Evolutionary conservation across 35 echinoderm and acorn worm species (phyloP), one percentile per base, ranked within the genome.

Genomic region (Stichopus chloronotus): DNA sequence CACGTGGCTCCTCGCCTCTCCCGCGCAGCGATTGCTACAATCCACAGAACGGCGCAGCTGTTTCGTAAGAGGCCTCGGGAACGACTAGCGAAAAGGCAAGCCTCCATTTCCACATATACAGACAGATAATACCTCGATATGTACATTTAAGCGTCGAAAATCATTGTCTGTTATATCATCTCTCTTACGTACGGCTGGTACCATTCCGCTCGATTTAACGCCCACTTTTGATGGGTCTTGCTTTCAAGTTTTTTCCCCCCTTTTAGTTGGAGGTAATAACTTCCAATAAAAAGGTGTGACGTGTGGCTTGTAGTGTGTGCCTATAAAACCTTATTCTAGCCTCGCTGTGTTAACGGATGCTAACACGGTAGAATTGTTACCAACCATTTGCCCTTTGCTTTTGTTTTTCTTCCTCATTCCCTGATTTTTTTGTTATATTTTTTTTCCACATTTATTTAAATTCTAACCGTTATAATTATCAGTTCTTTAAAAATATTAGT

Each of bases 281-380:
- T 85, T 58, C n/a, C 82, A 56, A 85, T 85, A 58, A 58, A 85
- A 85, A 58, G 55, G 82, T 85, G 57, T 85, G 22, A 56, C 82
- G 57, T 85, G 82, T 58, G 57, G 82, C 57, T 21, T 83, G 53
- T 54, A 21, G 52, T 83, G 43, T 56, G 55, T 83, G 22, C 52
- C 13, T 74, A 16, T 74, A 14, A 74, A 74, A 19, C 69, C 56
- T 58, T 58, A 85, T 58, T 83, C 80, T 74, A 43, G 57, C 58
- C 55, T 85, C 82, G 82, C 82, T 85, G 82, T 85, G 82, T 85
- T 85, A 85, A 85, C 82, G 82, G 82, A 53, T 85, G 58, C 56
- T 85, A 85, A 58, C 57, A 85, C 82, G 82, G 43, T 85, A 56
- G 82, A 85, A 12, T 85, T 85, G 82, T 85, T 85, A 22, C 82